phyloP scores from a whole-genome alignment of 1,140 invertebrate genomes.

The Platyscapa corneri region DNA sequence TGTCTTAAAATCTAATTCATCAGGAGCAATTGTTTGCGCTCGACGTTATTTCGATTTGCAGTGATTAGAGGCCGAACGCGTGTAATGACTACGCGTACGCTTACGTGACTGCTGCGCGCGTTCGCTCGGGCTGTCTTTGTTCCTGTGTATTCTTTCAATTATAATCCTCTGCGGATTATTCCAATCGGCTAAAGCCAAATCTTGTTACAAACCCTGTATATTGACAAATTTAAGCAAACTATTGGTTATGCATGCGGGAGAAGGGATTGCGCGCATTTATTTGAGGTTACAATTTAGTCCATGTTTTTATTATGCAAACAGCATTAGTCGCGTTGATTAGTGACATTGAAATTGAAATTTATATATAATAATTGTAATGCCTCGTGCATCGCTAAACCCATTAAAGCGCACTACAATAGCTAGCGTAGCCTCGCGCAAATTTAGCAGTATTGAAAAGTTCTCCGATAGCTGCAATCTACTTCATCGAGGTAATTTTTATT shows the following conservation, averaged over 20 bases:
- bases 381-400: no score
- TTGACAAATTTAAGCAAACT: background rate
- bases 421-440: no score
- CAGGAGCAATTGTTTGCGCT: background rate
- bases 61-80: background rate
- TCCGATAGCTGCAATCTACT: background rate
- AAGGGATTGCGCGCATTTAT: background rate
- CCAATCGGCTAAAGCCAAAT: background rate
- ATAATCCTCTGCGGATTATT: conserved; percentile 8
- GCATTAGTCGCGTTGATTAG: background rate
- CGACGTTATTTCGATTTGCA: background rate
- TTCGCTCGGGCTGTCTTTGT: background rate
- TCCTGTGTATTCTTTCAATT: conserved; percentile 8
- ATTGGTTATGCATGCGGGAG: background rate
- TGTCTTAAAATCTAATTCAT: background rate
- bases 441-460: background rate
- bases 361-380: no score
- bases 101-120: background rate
- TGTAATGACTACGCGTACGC: background rate
- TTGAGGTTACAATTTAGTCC: background rate
- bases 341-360: background rate
- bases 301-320: background rate
- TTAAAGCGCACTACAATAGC: no score
- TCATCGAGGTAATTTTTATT: background rate
- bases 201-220: background rate